Base-by-base conservation (phyloP, 1,140 invertebrate species). In the Lordiphosa mommai region DNA sequence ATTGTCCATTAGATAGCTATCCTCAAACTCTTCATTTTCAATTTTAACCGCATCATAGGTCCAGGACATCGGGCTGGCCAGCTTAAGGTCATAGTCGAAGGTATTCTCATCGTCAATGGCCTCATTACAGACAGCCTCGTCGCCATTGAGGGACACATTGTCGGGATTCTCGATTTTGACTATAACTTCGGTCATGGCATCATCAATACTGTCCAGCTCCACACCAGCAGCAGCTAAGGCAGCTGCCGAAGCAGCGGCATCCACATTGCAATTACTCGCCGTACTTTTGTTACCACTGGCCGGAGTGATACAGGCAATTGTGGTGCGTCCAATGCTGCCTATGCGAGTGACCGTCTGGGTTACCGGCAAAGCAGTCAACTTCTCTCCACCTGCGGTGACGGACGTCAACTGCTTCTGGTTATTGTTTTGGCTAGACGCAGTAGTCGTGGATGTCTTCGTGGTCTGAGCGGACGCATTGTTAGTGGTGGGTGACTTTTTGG, bases 51-150 rank as follows among this genome's bases (percentile, higher is more conserved):
- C 63, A 61, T 88, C 87, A 8, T 88, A 88, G 13, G 82, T 88
- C 87, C 87, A 88, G 1, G 87, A 88, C 63, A 88, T 17, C 1
- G 87, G 87, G 52, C 85, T 88, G 32, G 77, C 86, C 43, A 88
- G 30, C 43, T 88, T 88, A 2, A 88, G 34, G 47, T 88, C 87
- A 37, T 88, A 88, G 43, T 87, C 77, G 13, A 87, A 87, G 13
- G 84, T 73, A 12, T 85, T 85, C 27, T 85, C 79, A 44, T 86
- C 84, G 1, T 85, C 74, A 14, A 76, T 70, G 0, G 79, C 80
- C 57, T 72, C 86, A 46, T 88, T 80, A 60, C 74, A 82, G 38
- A 71, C 74, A 37, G 74, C 70, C 57, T 74, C 74, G 23, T 77
- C 73, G 6, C 80, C 85, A 14, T 88, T 82, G 14, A 84, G 48